A percentile compares a stretch with the other conserved stretches of the same genome.
Conservation (phyloP, 1,140 invertebrate species). For the Drosophila melanica region DNA sequence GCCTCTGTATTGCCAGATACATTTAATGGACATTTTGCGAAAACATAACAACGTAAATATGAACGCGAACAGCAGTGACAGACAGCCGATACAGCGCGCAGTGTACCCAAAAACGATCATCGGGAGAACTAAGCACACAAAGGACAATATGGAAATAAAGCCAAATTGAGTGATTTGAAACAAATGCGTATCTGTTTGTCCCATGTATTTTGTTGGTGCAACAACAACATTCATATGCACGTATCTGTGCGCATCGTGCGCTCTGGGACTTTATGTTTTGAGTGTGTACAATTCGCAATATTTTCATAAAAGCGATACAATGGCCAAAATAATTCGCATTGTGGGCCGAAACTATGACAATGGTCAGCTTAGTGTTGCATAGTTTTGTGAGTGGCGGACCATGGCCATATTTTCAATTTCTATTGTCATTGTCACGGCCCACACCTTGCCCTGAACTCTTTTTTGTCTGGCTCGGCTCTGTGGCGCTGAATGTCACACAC, state of each 20-base stretch:
- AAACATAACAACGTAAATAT: constrained; percentile 48
- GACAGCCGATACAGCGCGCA: constrained; percentile 26
- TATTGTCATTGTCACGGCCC: constrained; percentile 52
- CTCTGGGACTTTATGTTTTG: constrained; percentile 24
- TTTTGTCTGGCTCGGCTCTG: background rate
- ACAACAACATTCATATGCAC: constrained; percentile 11
- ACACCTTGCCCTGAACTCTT: background rate
- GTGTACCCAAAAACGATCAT: constrained; percentile 19
- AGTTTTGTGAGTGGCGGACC: constrained; percentile 32
- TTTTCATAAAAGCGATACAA: constrained; percentile 61
- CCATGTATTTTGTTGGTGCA: background rate
- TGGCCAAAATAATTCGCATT: constrained; percentile 70
- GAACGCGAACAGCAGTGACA: constrained; percentile 39
- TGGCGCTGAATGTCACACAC: constrained; percentile 19
- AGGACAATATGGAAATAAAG: constrained; percentile 23
- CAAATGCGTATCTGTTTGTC: constrained; percentile 8
- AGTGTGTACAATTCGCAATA: constrained; percentile 57
- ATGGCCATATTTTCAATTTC: constrained; percentile 65
- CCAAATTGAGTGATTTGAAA: constrained; percentile 15
- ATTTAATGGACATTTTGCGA: constrained; percentile 60
- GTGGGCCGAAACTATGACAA: constrained; percentile 43
- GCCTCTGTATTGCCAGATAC: constrained; percentile 27
- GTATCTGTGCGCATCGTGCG: background rate
- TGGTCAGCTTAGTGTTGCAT: constrained; percentile 41
- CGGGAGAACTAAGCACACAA: constrained; percentile 2